These are phyloP conservation scores for Hirundo rustica DNA, from an alignment of 2,797 vertebrate genomes.

Conservation along the genomic window DNA sequence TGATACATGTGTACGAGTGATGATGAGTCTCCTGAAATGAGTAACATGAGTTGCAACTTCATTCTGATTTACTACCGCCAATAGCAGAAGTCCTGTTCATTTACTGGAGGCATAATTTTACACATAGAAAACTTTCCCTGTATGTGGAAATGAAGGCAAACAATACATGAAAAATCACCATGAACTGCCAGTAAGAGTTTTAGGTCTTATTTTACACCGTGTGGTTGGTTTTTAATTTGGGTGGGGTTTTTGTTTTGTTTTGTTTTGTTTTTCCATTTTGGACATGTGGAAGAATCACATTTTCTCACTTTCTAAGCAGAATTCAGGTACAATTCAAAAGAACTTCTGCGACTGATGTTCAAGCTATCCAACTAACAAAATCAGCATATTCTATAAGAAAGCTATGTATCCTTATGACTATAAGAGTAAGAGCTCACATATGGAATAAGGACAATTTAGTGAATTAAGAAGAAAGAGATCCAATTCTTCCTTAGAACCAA, in stretches of 20 bases:
- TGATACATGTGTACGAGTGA: neutral
- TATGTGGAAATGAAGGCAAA: neutral
- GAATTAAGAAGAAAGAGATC: neutral
- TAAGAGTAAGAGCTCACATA: neutral
- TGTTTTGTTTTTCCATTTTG: neutral
- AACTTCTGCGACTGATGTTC: neutral
- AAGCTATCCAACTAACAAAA: neutral
- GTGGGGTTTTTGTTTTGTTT: too few relatives aligned
- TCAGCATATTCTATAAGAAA: neutral
- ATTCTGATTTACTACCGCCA: neutral
- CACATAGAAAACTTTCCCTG: neutral
- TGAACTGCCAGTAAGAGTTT: neutral
- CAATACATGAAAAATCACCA: neutral
- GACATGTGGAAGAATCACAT: neutral
- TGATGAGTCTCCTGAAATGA: neutral
- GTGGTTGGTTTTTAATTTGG: fast-evolving
- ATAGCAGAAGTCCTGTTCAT: neutral
- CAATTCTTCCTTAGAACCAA: neutral
- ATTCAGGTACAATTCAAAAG: neutral
- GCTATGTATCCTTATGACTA: neutral
- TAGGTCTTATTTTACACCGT: neutral
- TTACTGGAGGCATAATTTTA: neutral
- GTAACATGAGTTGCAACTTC: neutral
- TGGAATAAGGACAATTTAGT: neutral
- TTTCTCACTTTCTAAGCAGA: neutral